A percentile compares a stretch with the other conserved stretches of the same genome.
Evolutionary conservation across 2,113 vertebrate genomes (phyloP).

Genomic region (Alouatta palliata): DNA sequence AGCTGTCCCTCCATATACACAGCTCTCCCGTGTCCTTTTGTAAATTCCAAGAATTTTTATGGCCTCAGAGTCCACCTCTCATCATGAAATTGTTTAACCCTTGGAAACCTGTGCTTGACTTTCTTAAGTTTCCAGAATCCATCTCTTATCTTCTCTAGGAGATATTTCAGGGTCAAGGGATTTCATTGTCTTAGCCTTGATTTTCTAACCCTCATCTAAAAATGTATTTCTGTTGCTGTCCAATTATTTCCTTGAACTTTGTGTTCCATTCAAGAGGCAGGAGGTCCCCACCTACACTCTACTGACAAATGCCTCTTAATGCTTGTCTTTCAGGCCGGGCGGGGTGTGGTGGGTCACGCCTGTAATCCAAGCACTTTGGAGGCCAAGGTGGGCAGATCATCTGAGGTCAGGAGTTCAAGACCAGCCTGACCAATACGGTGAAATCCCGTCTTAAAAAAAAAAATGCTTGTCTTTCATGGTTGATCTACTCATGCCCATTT

Average conservation of each 20-base stretch:
- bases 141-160: neutral
- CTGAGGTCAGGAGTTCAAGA: too few species aligned
- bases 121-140: neutral
- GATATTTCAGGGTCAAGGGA: neutral
- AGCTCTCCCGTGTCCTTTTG: neutral
- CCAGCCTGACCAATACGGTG: too few species aligned
- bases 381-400: too few species aligned
- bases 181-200: neutral
- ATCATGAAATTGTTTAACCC: neutral
- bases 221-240: neutral
- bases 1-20: neutral
- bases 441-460: too few species aligned
- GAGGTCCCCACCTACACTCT: neutral
- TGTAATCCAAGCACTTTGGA: too few species aligned
- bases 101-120: neutral
- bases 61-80: neutral
- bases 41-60: neutral
- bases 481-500: neutral
- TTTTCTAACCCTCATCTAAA: neutral
- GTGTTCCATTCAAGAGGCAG: neutral
- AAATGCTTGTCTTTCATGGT: neutral
- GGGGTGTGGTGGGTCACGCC: too few species aligned
- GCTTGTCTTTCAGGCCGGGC: neutral
- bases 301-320: neutral
- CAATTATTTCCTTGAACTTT: neutral